These are phyloP conservation scores for Anguilla rostrata DNA, from an alignment of 2,113 vertebrate genomes.

Conservation along the genomic window DNA sequence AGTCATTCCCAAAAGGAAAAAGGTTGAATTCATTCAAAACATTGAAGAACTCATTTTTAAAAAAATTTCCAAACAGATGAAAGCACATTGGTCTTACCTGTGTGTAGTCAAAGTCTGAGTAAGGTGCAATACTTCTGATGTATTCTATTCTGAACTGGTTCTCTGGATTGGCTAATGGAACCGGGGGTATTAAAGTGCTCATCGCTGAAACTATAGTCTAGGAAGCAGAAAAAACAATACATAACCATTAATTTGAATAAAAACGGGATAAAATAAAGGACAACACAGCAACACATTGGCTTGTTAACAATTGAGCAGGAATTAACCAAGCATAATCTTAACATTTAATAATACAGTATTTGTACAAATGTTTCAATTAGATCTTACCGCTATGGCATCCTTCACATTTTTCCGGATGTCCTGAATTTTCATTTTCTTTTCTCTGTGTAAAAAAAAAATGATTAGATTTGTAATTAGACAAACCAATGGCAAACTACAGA, in stretches of 20 bases:
- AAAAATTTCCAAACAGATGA: constrained; percentile 5
- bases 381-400: constrained; percentile 89
- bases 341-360: neutral
- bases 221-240: constrained; percentile 52
- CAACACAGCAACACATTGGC: constrained; percentile 58
- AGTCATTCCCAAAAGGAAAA: neutral
- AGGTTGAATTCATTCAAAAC: neutral
- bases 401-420: constrained; percentile 93
- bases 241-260: constrained; percentile 37
- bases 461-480: neutral
- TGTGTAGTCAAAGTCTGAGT: constrained; percentile 88
- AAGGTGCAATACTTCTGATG: constrained; percentile 87
- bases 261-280: constrained; percentile 46
- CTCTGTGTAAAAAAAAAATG: constrained; percentile 68
- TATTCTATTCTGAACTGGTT: constrained; percentile 87
- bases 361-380: constrained; percentile 21
- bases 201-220: constrained; percentile 90
- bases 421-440: constrained; percentile 92
- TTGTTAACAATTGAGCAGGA: constrained; percentile 43
- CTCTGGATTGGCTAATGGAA: constrained; percentile 81
- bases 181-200: constrained; percentile 89
- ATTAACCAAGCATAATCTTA: constrained; percentile 14
- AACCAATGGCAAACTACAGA: neutral
- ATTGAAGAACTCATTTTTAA: neutral
- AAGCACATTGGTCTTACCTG: constrained; percentile 72